Evolutionary conservation across 2,113 vertebrate species (phyloP).

Genomic region (Dicaeum eximium): DNA sequence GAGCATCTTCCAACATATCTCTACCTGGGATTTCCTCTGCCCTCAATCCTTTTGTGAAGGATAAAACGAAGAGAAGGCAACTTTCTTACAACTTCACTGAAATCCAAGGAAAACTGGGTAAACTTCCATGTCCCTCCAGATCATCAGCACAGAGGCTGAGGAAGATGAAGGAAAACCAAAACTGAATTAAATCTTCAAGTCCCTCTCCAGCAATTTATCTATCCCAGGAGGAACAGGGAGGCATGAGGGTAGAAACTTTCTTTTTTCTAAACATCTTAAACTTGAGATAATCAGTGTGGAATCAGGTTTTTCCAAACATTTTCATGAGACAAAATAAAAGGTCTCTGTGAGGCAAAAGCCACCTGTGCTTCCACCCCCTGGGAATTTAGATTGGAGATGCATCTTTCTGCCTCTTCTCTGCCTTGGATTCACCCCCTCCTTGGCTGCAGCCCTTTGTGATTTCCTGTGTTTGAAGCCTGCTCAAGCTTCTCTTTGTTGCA

Average conservation of each 20-base stretch:
- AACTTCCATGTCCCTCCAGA: rapidly evolving
- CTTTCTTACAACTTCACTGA: neutral
- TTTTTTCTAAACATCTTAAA: neutral
- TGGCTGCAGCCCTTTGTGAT: neutral
- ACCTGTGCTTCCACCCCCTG: neutral
- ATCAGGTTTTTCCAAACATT: rapidly evolving
- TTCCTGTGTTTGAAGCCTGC: neutral
- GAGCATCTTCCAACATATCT: too few species aligned
- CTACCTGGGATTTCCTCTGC: too few species aligned
- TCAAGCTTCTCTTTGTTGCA: neutral
- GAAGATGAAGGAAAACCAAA: neutral
- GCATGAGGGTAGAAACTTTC: neutral
- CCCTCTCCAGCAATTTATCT: neutral
- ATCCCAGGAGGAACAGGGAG: neutral
- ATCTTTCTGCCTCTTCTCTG: neutral
- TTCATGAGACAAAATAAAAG: neutral
- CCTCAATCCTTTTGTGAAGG: neutral
- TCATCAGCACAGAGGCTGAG: neutral
- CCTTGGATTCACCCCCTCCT: neutral
- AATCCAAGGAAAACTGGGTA: neutral
- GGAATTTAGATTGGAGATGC: neutral
- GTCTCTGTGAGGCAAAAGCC: neutral
- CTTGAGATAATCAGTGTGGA: neutral
- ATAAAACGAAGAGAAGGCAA: neutral
- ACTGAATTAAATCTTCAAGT: neutral